Evolutionary conservation across 2,113 vertebrate species (phyloP).

Genomic region (Chauna torquata): DNA sequence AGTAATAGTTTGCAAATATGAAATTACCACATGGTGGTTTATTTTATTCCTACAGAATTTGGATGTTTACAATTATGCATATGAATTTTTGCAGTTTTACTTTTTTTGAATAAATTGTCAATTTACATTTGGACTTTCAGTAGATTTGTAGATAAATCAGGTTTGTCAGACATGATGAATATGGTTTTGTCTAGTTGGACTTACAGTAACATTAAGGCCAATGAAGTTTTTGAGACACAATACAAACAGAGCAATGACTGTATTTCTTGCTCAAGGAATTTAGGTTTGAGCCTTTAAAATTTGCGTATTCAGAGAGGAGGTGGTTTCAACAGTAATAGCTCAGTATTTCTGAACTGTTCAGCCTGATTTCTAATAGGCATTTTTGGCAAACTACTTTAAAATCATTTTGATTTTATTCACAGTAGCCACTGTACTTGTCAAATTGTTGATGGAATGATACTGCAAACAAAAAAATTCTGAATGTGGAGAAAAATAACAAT

Average conservation of each 20-base stretch:
- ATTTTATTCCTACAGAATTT: not conserved
- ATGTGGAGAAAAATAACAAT: not conserved
- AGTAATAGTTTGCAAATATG: not conserved
- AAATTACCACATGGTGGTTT: not conserved
- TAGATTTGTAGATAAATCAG: not conserved
- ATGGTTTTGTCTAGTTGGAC: not conserved
- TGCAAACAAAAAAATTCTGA: not conserved
- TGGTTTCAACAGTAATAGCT: not conserved
- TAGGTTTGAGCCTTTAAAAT: not conserved
- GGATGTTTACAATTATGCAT: not conserved
- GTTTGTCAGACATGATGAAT: not conserved
- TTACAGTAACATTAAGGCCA: not conserved
- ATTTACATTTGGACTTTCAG: not conserved
- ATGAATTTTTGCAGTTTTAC: not conserved
- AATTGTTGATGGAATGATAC: conserved; percentile 3
- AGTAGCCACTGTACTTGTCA: not conserved
- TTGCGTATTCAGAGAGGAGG: not conserved
- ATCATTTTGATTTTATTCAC: conserved; percentile 16
- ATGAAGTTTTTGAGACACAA: not conserved
- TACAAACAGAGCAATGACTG: not conserved
- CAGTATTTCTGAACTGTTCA: conserved; percentile 3
- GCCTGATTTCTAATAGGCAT: not conserved
- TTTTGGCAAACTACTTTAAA: conserved; percentile 17
- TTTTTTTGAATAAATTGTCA: not conserved
- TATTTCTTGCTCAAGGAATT: not conserved